Evolutionary conservation across 1,140 invertebrate species (phyloP).

Genomic region (Solenopsis invicta): DNA sequence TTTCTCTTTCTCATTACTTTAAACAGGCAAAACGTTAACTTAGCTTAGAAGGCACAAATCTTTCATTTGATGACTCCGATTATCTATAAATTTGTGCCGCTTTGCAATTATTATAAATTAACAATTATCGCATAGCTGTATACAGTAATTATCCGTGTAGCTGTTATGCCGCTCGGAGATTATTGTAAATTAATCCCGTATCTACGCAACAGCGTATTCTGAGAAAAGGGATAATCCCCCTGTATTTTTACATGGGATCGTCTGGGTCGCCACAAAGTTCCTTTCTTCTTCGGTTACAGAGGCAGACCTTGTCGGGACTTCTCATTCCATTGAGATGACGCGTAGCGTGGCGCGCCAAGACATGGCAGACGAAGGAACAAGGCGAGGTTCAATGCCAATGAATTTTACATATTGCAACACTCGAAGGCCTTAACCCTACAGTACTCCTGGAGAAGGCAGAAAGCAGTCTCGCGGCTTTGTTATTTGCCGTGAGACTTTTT

Average conservation of each 20-base stretch:
- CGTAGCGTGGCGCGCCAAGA: conserved; percentile 24
- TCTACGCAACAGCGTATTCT: not conserved
- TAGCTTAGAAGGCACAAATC: not conserved
- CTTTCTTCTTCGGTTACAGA: conserved; percentile 67
- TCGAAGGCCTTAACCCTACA: not conserved
- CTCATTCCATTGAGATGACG: conserved; percentile 81
- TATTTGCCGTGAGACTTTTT: not conserved
- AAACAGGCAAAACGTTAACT: not conserved
- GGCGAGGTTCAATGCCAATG: conserved; percentile 52
- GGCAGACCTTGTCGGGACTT: conserved; percentile 78
- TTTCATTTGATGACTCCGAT: not conserved
- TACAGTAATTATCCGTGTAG: not conserved
- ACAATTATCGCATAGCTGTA: conserved; percentile 25
- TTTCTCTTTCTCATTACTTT: not conserved
- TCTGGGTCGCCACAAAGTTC: conserved; percentile 5
- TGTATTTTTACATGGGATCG: not conserved
- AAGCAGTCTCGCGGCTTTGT: not conserved
- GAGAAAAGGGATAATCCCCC: not conserved
- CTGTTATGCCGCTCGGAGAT: not conserved
- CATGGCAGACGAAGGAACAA: conserved; percentile 27
- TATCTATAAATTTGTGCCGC: not conserved
- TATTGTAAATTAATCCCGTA: conserved; percentile 14
- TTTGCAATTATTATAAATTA: conserved; percentile 46
- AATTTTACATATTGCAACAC: conserved; percentile 42
- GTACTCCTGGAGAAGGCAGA: not conserved